Evolutionary conservation across 2,113 vertebrate species (phyloP).

Genomic region (Bos indicus): DNA sequence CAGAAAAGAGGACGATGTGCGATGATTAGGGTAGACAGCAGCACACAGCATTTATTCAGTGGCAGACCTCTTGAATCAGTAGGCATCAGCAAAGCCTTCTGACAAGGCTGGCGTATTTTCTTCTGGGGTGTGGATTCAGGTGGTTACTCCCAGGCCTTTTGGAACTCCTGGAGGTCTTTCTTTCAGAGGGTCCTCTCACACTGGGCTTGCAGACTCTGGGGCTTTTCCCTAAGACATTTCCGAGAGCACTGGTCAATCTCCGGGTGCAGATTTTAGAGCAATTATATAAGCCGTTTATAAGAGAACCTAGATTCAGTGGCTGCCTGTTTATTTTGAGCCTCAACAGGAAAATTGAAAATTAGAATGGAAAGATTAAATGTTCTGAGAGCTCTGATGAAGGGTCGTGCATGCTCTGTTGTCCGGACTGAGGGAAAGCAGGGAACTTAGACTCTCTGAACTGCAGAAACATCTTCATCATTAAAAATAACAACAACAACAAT

Average conservation of each 20-base stretch:
- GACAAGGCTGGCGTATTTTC: not conserved
- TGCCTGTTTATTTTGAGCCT: conserved; percentile 54
- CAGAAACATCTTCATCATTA: conserved; percentile 46
- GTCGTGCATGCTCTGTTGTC: conserved; percentile 46
- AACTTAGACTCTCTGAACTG: conserved; percentile 28
- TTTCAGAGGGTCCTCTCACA: conserved; percentile 25
- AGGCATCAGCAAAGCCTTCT: not conserved
- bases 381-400: conserved; percentile 68
- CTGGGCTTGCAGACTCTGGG: not conserved
- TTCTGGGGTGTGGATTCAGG: not conserved
- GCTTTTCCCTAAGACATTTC: conserved; percentile 10
- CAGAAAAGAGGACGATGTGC: conserved; percentile 37
- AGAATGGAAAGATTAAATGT: conserved; percentile 67
- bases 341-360: conserved; percentile 67
- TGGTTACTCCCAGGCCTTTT: conserved; percentile 10
- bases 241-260: not conserved
- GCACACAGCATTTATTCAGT: conserved; percentile 1
- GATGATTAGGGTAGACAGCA: conserved; percentile 6
- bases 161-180: conserved; percentile 50
- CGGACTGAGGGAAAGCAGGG: conserved; percentile 52
- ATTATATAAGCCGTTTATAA: conserved; percentile 58
- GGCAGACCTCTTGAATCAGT: conserved; percentile 15
- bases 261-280: conserved; percentile 67
- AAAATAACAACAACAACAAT: not conserved
- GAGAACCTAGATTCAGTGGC: conserved; percentile 53